Evolutionary conservation across 2,797 vertebrate genomes (phyloP).

Genomic region (Oreochromis grahami): DNA sequence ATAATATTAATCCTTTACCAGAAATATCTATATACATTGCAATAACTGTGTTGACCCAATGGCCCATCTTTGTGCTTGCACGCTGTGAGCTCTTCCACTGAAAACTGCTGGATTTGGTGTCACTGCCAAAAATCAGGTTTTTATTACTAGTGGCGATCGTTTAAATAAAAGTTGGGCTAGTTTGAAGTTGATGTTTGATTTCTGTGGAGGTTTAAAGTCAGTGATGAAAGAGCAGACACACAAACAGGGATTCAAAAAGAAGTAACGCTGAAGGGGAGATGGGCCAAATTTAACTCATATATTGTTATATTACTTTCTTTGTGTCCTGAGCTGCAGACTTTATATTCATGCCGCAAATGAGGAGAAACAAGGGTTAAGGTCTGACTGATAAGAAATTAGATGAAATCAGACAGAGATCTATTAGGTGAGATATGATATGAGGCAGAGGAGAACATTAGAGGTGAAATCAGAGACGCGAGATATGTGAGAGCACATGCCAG

Average conservation of each 20-base stretch:
- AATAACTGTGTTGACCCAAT: not conserved
- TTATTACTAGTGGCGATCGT: fast-evolving
- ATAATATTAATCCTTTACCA: fast-evolving
- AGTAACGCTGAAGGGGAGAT: not conserved
- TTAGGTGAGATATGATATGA: not conserved
- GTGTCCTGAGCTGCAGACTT: not conserved
- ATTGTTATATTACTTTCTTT: not conserved
- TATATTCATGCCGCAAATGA: not conserved
- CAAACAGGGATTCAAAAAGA: not conserved
- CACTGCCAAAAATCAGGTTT: not conserved
- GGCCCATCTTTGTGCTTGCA: not conserved
- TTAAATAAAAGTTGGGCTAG: no score
- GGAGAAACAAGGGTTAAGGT: not conserved
- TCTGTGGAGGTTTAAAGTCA: not conserved
- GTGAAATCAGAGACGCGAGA: not conserved
- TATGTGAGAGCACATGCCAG: not conserved
- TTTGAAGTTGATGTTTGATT: not conserved
- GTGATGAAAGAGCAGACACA: fast-evolving
- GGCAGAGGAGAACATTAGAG: not conserved
- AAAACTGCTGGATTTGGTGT: not conserved
- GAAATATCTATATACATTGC: not conserved
- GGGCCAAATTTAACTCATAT: not conserved
- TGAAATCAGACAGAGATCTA: not conserved
- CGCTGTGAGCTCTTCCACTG: not conserved
- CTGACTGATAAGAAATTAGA: not conserved